Base-by-base conservation (phyloP, 1,140 invertebrate species). In the Drosophila eugracilis region DNA sequence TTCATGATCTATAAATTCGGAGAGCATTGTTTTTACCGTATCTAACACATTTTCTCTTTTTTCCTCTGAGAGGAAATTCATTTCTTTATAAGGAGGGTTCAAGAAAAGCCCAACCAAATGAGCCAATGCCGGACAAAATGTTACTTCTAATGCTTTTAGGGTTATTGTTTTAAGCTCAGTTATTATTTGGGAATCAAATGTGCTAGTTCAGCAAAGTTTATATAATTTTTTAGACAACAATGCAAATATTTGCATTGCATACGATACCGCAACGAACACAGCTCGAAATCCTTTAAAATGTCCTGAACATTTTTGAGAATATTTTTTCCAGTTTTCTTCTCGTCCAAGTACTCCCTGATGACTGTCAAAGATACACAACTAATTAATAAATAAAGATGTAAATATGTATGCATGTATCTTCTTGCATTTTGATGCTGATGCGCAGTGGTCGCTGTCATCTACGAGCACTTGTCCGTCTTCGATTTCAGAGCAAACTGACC, bases 311-410 rank as follows among this genome's bases (percentile, higher is more conserved):
- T 24, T 52, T 52, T 24, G 34, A 52, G 34, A 39, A 52, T 52
- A 52, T 52, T 52, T 15, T 52, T 34, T 52, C 19, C 49, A 52
- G 49, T 52, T 52, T 52, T 52, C 49, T 52, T 52, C 49, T 37
- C 49, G 34, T 52, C 49, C 21, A 52, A 52, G 21, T 37, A 37
- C 49, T 52, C 34, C 21, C 49, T 37, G 49, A 52, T 52, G 21
- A 19, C 49, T 52, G 49, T 52, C 37, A 52, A 39, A 26, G 24
- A 26, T 26, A 26, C 24, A 26, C 5, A 26, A 26, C 3, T 26
- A 26, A 26, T 4, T 4, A 26, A 4, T 26, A 26, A 26, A 26
- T 26, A 26, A 26, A 26, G 3, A 26, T 26, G 24, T 26, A 26
- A 26, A 26, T 26, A 26, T 26, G 24, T 26, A 26, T 26, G 24